Evolutionary conservation across 2,888 invertebrate species (phyloP), one percentile per base, ranked within the genome.

Genomic region (Stenolophus ochropezus): DNA sequence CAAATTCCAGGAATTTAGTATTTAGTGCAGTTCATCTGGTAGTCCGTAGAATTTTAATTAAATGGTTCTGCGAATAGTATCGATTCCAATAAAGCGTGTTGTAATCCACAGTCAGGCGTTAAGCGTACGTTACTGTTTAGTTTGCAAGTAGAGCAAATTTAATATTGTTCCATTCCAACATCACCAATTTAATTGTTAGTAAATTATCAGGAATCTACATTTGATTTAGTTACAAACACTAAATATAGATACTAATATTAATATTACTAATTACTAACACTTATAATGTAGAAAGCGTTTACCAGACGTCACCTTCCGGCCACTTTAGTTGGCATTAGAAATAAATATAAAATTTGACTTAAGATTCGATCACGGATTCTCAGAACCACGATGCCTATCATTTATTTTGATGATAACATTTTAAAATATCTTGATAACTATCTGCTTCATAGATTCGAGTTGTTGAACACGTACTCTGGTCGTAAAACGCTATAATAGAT

Each of bases 401-500:
- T n/a, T n/a, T n/a, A n/a, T n/a, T n/a, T n/a, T n/a, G n/a, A n/a
- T n/a, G n/a, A n/a, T n/a, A n/a, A n/a, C n/a, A n/a, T n/a, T n/a
- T n/a, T n/a, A n/a, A n/a, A n/a, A n/a, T n/a, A n/a, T n/a, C n/a
- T n/a, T n/a, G n/a, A n/a, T n/a, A n/a, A n/a, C n/a, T n/a, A n/a
- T n/a, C n/a, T n/a, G n/a, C n/a, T n/a, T 42, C 33, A 42, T 42
- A 42, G 33, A 42, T 42, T 42, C 33, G 11, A 42, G 8, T 42
- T 42, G 33, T 42, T 42, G 8, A 42, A 42, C 33, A 56, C 20
- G 18, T 56, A 56, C 56, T 18, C 20, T 8, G 11, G 20, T 56
- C 56, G 56, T 56, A 56, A 56, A 56, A 16, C 56, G 56, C 18
- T 11, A 1, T 56, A 56, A 56, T 56, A 56, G 56, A 56, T 8